phyloP scores from a whole-genome alignment of 2,113 vertebrate genomes.

The Tonatia bakeri region DNA sequence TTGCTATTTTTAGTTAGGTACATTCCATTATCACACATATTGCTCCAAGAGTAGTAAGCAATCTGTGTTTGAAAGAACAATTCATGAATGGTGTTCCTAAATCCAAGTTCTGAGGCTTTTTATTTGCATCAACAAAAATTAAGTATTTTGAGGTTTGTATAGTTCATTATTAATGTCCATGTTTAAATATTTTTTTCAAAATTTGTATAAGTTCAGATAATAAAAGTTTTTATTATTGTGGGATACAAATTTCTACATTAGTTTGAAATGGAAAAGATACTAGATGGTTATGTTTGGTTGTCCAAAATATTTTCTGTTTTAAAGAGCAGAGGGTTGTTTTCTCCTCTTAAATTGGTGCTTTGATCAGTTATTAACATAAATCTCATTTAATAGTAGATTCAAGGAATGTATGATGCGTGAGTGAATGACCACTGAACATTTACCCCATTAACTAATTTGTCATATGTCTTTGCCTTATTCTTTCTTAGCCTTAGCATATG shows the following conservation, averaged over 20 bases:
- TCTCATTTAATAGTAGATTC: not conserved
- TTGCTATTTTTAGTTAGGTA: not conserved
- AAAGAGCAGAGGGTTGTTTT: not conserved
- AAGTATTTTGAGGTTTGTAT: not conserved
- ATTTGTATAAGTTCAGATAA: not conserved
- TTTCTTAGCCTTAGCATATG: slow-evolving; percentile 92
- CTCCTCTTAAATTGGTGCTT: not conserved
- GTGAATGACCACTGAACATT: not conserved
- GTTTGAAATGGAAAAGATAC: slow-evolving; percentile 24
- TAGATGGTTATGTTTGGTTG: slow-evolving; percentile 20
- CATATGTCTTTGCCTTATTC: slow-evolving; percentile 34
- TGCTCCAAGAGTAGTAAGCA: not conserved
- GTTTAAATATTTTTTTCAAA: not conserved
- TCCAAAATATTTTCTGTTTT: slow-evolving; percentile 23
- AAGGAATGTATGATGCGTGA: not conserved
- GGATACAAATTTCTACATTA: not conserved
- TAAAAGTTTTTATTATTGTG: slow-evolving; percentile 18
- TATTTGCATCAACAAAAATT: not conserved
- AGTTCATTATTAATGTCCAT: not conserved
- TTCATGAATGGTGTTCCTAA: not conserved
- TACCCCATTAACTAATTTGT: not conserved
- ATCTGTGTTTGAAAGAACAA: not conserved
- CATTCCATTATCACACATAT: not conserved
- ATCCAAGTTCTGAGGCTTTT: not conserved
- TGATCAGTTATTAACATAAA: not conserved